Base-by-base conservation (phyloP, 1,140 invertebrate species). In the Bathynomus jamesi region DNA sequence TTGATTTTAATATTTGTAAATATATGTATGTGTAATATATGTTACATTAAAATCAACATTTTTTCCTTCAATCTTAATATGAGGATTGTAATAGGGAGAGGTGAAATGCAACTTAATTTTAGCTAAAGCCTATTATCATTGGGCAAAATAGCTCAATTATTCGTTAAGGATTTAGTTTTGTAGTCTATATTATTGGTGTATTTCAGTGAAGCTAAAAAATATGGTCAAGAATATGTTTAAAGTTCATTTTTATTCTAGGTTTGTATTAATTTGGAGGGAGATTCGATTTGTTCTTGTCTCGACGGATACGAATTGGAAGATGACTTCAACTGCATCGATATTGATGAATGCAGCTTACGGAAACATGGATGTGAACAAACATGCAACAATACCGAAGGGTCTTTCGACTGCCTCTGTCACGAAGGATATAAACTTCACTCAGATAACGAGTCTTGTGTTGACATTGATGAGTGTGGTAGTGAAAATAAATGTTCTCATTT, bases 371-470 rank as follows among this genome's bases (percentile, higher is more conserved):
- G 80, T 69, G 78, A 79, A 40, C 79, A 80, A 28, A 79, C 78
- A 1, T 86, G 85, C 63, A 72, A 81, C 64, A 81, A 81, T 68
- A 66, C 71, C 5, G 77, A 73, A 7, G 80, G 80, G 60, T 75
- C 74, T 21, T 82, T 79, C 70, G 65, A 67, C 11, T 82, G 81
- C 60, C 29, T 62, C 4, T 82, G 81, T 75, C 83, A 85, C 76
- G 80, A 82, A 8, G 87, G 86, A 3, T 88, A 85, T 84, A 83
- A 65, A 83, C 84, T 72, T 83, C 82, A 31, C 83, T 79, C 67
- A 63, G 81, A 87, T 86, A 69, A 78, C 80, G n/a, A 79, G 74
- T 82, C 80, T 1, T 92, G 90, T 78, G 81, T 84, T 31, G 83
- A 84, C 74, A 65, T 84, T 17, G 82, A 86, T 61, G 83, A 79